These are phyloP conservation scores for Perithous albicinctus DNA, from an alignment of 2,888 invertebrate species.

Conservation along the genomic window DNA sequence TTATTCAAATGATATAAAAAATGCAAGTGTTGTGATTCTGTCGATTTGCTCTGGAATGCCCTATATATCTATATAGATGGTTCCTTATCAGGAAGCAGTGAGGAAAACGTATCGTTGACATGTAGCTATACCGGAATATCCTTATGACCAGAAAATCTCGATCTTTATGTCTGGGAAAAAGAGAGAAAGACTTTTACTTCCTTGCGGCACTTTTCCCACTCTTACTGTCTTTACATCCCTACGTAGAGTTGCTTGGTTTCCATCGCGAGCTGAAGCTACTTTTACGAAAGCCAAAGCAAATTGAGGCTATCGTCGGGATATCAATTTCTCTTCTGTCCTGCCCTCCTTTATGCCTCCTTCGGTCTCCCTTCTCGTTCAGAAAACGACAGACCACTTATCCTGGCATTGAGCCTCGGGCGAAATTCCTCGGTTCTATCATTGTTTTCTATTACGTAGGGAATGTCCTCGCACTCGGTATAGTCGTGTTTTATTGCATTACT, in stretches of 20 bases:
- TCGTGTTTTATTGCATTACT: not conserved
- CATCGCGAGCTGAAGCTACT: conserved; percentile 69
- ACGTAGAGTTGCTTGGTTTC: conserved; percentile 21
- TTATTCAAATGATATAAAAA: no score
- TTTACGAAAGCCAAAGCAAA: conserved; percentile 73
- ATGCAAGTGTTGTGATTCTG: no score
- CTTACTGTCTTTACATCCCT: conserved; percentile 6
- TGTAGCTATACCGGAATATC: conserved; percentile 20
- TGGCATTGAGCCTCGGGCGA: conserved; percentile 44
- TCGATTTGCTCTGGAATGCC: no score
- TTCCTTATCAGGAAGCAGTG: conserved; percentile 22
- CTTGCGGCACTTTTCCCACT: conserved; percentile 39
- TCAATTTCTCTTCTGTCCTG: conserved; percentile 72
- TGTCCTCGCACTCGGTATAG: not conserved
- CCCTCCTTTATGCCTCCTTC: conserved; percentile 54
- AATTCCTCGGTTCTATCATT: conserved; percentile 36
- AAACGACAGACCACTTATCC: conserved; percentile 13
- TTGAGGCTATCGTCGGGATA: conserved; percentile 75
- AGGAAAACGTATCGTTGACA: conserved; percentile 33
- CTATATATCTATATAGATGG: not conserved
- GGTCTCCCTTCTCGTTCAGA: not conserved
- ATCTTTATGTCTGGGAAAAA: conserved; percentile 47
- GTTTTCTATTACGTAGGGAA: conserved; percentile 44
- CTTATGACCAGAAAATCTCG: conserved; percentile 33
- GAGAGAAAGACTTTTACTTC: conserved; percentile 31